Evolutionary conservation across 2,797 vertebrate genomes (phyloP).

Genomic region (Geotria australis): DNA sequence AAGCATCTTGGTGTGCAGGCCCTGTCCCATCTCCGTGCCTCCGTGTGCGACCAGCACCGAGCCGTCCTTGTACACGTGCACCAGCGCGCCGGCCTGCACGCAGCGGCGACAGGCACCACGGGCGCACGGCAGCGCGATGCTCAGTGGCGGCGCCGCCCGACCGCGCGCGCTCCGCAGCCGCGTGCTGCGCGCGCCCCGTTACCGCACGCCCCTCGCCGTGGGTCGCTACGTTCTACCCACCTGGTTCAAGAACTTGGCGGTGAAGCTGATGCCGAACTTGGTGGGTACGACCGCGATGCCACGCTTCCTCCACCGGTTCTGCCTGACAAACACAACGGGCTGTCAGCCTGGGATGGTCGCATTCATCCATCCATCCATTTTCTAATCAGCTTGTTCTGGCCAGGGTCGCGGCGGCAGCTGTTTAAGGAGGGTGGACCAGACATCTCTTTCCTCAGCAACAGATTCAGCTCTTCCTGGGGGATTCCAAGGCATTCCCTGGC

Average conservation of each 20-base stretch:
- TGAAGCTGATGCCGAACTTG: conserved; percentile 74
- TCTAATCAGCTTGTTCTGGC: too few species aligned
- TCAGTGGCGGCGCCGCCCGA: too few species aligned
- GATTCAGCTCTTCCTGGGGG: too few species aligned
- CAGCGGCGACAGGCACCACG: not conserved
- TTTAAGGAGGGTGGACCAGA: too few species aligned
- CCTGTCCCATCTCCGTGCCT: conserved; percentile 88
- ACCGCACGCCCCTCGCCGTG: too few species aligned
- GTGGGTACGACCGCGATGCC: conserved; percentile 60
- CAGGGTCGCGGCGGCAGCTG: too few species aligned
- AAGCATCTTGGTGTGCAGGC: conserved; percentile 86
- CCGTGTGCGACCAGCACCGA: conserved; percentile 67
- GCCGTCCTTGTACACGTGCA: conserved; percentile 68
- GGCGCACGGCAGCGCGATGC: not conserved
- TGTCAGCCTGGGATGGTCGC: not conserved
- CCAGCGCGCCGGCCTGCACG: conserved; percentile 43
- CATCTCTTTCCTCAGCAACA: too few species aligned
- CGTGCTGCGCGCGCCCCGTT: too few species aligned
- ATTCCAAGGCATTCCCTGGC: too few species aligned
- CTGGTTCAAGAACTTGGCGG: conserved; percentile 51
- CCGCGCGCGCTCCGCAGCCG: too few species aligned
- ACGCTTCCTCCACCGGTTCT: conserved; percentile 79
- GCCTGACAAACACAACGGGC: conserved; percentile 13
- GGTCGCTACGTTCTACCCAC: conserved; percentile 8
- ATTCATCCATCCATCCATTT: too few species aligned